These are phyloP conservation scores for Gymnarchus niloticus DNA, from an alignment of 2,113 vertebrate species.

Conservation along the genomic window DNA sequence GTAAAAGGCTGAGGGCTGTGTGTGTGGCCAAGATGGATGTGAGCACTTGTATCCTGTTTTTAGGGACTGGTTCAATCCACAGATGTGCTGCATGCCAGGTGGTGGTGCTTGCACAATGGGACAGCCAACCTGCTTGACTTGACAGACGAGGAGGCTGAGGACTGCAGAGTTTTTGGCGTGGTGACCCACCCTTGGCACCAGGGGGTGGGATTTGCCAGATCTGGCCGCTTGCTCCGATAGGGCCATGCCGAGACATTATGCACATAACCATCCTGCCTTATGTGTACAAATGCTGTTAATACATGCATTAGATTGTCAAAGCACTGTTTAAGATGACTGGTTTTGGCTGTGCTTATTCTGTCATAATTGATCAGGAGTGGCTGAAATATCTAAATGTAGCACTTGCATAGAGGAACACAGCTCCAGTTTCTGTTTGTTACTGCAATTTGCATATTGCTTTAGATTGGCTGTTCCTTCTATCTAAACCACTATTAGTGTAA, in stretches of 20 bases:
- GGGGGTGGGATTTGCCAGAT: not conserved
- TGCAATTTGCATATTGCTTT: not conserved
- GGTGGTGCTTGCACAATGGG: not conserved
- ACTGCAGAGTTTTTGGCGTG: not conserved
- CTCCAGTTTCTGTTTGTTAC: not conserved
- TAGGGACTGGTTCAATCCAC: not conserved
- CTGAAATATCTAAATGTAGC: not conserved
- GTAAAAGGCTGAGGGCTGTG: not conserved
- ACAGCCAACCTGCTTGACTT: conserved; percentile 5
- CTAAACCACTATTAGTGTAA: not conserved
- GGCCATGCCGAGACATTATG: not conserved
- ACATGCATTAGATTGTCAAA: not conserved
- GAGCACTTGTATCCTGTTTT: not conserved
- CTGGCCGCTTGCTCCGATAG: not conserved
- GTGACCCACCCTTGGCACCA: not conserved
- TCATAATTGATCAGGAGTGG: not conserved
- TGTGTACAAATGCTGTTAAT: not conserved
- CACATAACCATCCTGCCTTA: too few relatives aligned
- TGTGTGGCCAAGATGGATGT: not conserved
- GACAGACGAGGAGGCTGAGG: conserved; percentile 1
- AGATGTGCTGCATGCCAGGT: not conserved
- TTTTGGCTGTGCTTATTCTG: not conserved
- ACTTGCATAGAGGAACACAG: not conserved
- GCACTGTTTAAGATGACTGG: not conserved
- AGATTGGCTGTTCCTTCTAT: not conserved